Base-by-base conservation (phyloP, 2,888 invertebrate genomes). In the Malthinus flaveolus region DNA sequence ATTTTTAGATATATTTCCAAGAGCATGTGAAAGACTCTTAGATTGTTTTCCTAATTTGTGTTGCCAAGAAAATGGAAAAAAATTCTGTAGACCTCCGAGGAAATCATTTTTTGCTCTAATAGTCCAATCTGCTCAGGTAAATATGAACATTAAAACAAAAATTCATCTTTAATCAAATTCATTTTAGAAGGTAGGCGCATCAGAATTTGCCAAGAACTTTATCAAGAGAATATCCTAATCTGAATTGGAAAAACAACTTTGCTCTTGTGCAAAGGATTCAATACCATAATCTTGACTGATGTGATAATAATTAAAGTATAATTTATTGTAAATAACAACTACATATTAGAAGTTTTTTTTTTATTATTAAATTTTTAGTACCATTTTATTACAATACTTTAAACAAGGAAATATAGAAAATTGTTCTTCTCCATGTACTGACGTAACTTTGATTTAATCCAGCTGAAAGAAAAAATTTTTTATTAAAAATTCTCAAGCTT, bases 41-140 rank as follows among this genome's bases (percentile, higher is more conserved):
- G 90, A 90, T 75, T 91, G 91, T 73, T 89, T 90, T 75, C 90
- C 91, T 6, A 90, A 90, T 77, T 80, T 91, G 58, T 91, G 90
- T 73, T 91, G 91, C 62, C 90, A 90, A 65, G 91, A 91, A 76
- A 85, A 85, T 39, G 88, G 88, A 3, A 83, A 84, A 67, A 86
- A 86, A 65, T 84, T 85, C 67, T 91, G 91, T 70, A 82, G 90
- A 44, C 89, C 90, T 6, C 88, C 90, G 32, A 88, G 86, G 72
- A 84, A 87, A 66, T 90, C 90, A 9, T 73, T 91, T 1, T 76
- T 90, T 13, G 83, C 88, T 0, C 73, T 89, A 53, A 79, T 90
- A 48, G 86, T 87, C 42, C 86, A 83, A 39, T 79, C 87, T 13
- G 81, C 83, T 49, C 83, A 84, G 80, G 87, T 86, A 78, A 42